Evolutionary conservation across 2,888 invertebrate species (phyloP), one percentile per base, ranked within the genome.

Genomic region (Ashinkailepas kermadecensis): DNA sequence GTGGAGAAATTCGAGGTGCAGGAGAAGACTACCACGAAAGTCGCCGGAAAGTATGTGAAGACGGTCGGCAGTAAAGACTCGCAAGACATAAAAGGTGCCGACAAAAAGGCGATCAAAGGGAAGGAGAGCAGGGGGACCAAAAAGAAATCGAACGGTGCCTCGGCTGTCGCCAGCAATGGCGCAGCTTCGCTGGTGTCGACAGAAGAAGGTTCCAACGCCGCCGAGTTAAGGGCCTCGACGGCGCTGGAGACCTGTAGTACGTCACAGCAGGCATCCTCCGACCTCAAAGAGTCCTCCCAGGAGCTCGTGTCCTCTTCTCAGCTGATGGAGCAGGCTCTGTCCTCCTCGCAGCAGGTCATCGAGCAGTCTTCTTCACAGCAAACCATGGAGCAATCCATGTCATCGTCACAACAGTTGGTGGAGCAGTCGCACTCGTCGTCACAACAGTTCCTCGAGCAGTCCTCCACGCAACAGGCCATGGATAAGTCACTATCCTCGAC

Each of bases 191-290:
- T 74, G 21, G 74, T 56, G 74, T 21, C 54, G 74, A 74, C 54
- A 3, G 9, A 8, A 3, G 9, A 8, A 0, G 56, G 8, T 21
- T 74, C 74, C 74, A 56, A 15, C 21, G 74, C 56, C 74, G 74
- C 10, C 74, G 74, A 74, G 74, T 74, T 74, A 74, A 74, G 74
- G 74, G 74, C 74, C 74, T 74, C 74, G 74, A 21, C 74, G 74
- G 54, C 74, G 21, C 74, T 56, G 74, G 74, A 74, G 56, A 18
- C 56, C 56, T 39, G 39, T 39, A 39, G 18, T 21, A 10, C 54
- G 54, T 74, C 74, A 39, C 8, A 74, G 1, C 74, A 18, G 54
- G 18, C 56, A 2, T 39, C 70, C 25, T 67, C 70, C 21, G 74
- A 74, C 9, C 13, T 74, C 1, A 21, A 56, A 21, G 56, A 3